Base-by-base conservation (phyloP, 1,140 invertebrate genomes). In the Neelides sp. region DNA sequence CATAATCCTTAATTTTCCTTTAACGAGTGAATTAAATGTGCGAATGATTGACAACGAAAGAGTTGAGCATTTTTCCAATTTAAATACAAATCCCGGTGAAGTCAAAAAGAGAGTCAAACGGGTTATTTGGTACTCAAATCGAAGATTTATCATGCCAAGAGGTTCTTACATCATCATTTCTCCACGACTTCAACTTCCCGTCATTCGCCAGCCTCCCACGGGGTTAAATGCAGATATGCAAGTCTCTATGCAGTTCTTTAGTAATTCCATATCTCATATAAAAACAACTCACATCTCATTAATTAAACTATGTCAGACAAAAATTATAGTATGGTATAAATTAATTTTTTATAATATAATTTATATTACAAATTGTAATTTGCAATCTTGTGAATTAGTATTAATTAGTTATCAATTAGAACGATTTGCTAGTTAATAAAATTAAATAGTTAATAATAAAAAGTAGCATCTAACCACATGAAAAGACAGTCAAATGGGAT, bases 211-310 rank as follows among this genome's bases (percentile, higher is more conserved):
- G 17, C 43, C 23, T 19, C 52, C 46, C 5, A 51, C 26, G 26
- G 58, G 58, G 22, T 15, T 59, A 1, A 56, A 59, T 42, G 54
- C 54, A 0, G 58, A 59, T 35, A 52, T 59, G 40, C 48, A 56
- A 20, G 23, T 28, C 20, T 4, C 51, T 13, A 54, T 47, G 58
- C 36, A 13, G 10, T 54, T 59, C 36, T 59, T 56, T 52, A 50
- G 57, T 59, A 44, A 55, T 48, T 45, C n/a, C 20, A 40, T 28
- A 43, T 30, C 19, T 48, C 27, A 49, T 4, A 13, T 19, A 3
- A 12, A 48, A 41, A 20, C 8, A 26, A 5, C 4, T 20, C 23
- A 28, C 28, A 23, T 7, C 13, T 22, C 24, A 40, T 52, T 17
- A 17, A 35, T 23, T 4, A 12, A 51, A 3, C 4, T 20, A 15